A percentile compares a stretch with the other conserved stretches of the same genome.
phyloP scores from a whole-genome alignment of 2,888 invertebrate genomes.

The Melanophora roralis region DNA sequence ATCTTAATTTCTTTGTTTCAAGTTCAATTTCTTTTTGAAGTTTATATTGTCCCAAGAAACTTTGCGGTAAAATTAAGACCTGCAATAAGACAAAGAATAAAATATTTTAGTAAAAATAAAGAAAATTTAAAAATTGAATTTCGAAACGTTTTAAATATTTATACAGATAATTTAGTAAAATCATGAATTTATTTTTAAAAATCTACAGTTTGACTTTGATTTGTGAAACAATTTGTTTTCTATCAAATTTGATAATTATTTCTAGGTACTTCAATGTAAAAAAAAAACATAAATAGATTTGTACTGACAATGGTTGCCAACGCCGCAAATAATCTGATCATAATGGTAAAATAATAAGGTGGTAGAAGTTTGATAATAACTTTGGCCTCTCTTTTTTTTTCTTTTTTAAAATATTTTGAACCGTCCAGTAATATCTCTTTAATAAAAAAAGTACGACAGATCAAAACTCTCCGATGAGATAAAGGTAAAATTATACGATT shows the following conservation, averaged over 20 bases:
- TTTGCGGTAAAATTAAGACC: conserved; percentile 20
- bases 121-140: neutral
- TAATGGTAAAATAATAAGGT: too few relatives aligned
- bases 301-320: conserved; percentile 6
- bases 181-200: too few relatives aligned
- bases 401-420: too few relatives aligned
- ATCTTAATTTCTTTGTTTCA: neutral
- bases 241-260: conserved; percentile 12
- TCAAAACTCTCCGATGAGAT: too few relatives aligned
- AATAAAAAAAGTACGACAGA: too few relatives aligned
- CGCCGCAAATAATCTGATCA: too few relatives aligned
- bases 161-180: too few relatives aligned
- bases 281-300: neutral
- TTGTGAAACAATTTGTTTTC: neutral
- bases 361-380: too few relatives aligned
- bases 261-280: neutral
- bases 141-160: too few relatives aligned
- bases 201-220: conserved; percentile 1
- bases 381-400: too few relatives aligned
- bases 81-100: conserved; percentile 3
- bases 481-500: too few relatives aligned
- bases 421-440: too few relatives aligned
- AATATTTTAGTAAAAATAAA: neutral
- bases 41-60: conserved; percentile 7
- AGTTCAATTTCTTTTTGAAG: conserved; percentile 19